Percentiles rank a stretch among this genome's conserved stretches.
phyloP scores from a whole-genome alignment of 2,888 invertebrate genomes.

The Magallana nippona region DNA sequence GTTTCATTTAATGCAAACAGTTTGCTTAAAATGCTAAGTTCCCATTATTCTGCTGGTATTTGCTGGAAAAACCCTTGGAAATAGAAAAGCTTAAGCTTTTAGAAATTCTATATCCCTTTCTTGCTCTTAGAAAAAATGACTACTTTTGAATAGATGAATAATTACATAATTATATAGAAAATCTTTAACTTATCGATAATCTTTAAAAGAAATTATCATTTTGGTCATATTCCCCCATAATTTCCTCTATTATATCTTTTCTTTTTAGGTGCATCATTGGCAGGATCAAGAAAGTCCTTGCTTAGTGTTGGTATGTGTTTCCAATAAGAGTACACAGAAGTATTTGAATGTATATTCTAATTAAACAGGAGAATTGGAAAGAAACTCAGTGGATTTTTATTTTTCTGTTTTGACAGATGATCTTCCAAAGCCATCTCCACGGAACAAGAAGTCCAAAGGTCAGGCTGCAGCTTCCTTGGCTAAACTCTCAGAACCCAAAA shows the following conservation, averaged over 20 bases:
- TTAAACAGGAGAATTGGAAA: too few relatives aligned
- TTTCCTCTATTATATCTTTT: conserved; percentile 8
- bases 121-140: background rate
- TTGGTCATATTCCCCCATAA: background rate
- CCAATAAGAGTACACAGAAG: background rate
- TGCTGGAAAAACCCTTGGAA: background rate
- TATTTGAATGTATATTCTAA: too few relatives aligned
- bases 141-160: too few relatives aligned
- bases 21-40: background rate
- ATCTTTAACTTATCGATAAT: too few relatives aligned
- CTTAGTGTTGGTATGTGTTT: conserved; percentile 55
- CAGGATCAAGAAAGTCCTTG: conserved; percentile 54
- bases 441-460: conserved; percentile 55
- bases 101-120: background rate
- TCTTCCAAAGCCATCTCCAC: conserved; percentile 67
- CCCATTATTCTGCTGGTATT: background rate
- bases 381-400: background rate
- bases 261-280: conserved; percentile 32
- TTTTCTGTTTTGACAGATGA: conserved; percentile 65
- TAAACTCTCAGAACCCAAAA: conserved; percentile 67
- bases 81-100: background rate
- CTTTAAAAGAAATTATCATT: background rate
- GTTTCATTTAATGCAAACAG: background rate
- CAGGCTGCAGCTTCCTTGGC: conserved; percentile 58
- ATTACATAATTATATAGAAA: too few relatives aligned